A percentile compares a stretch with the other conserved stretches of the same genome.
Evolutionary conservation across 2,113 vertebrate genomes (phyloP).

Genomic region (Anser cygnoides): DNA sequence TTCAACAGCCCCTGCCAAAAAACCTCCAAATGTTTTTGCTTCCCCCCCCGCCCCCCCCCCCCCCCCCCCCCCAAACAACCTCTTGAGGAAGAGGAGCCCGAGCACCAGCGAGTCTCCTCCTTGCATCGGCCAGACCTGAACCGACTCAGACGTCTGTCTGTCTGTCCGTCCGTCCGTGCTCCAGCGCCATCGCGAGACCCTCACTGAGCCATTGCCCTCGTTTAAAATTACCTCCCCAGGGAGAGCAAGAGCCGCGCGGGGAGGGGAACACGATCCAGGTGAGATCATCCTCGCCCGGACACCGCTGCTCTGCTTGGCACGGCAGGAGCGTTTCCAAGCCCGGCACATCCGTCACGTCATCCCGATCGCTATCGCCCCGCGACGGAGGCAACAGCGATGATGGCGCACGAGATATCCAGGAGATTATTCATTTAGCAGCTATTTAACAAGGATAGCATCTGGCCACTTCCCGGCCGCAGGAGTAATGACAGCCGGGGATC

Average conservation of each 20-base stretch:
- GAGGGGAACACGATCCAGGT: conserved; percentile 53
- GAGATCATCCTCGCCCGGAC: conserved; percentile 15
- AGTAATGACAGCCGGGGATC: too few relatives aligned
- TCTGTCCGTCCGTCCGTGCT: not conserved
- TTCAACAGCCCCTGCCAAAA: too few relatives aligned
- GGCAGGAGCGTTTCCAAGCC: not conserved
- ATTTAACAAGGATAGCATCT: conserved; percentile 4
- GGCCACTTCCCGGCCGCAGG: not conserved
- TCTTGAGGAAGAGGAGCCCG: too few relatives aligned
- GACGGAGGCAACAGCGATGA: not conserved
- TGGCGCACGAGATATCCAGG: not conserved
- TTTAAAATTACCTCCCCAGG: conserved; percentile 21
- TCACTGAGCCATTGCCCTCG: not conserved
- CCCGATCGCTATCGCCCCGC: not conserved
- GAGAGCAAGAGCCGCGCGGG: conserved; percentile 22
- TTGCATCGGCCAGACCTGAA: not conserved
- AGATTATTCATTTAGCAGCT: not conserved
- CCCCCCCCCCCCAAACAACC: too few relatives aligned
- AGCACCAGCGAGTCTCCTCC: not conserved
- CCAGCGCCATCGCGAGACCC: not conserved
- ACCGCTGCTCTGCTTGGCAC: not conserved
- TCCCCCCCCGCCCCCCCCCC: too few relatives aligned
- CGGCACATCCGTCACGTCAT: conserved; percentile 47
- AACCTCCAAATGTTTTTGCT: too few relatives aligned
- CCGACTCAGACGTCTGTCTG: not conserved